Base-by-base conservation (phyloP, 2,113 vertebrate species). In the Nothoprocta perdicaria region DNA sequence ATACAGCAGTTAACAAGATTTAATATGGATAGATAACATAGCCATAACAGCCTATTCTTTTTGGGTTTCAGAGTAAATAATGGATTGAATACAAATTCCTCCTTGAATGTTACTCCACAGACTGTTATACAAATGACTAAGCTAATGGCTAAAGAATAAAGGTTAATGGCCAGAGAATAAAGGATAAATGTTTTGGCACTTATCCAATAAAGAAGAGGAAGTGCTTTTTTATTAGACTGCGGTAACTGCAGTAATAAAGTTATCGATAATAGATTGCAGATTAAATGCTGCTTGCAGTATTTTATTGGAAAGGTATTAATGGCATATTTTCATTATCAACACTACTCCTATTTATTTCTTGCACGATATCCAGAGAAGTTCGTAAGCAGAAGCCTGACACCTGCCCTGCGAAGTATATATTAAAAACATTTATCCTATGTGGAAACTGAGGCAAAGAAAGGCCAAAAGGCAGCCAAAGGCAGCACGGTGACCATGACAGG, bases 121-220 rank as follows among this genome's bases (percentile, higher is more conserved):
- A 84, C 68, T 91, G 73, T 79, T 96, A 96, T 88, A 96, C 91
- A 93, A 96, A 96, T 80, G 65, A 89, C 87, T 88, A 92, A 82
- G 80, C 89, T 96, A 96, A 96, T 95, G 73, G 92, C 79, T 95
- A 80, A 35, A 83, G 87, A 96, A 95, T 95, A 94, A 96, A 96
- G 95, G 94, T 96, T 96, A 96, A 96, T 94, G 89, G 89, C 76
- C 88, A 88, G 89, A 94, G 89, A 91, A 95, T 95, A 92, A 96
- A 95, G 92, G 88, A 96, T 95, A 96, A 96, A 95, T 2, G 69
- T 80, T 94, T 95, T 95, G 94, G 95, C 95, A 92, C 92, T 80
- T 91, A 86, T 57, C 91, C 94, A 96, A 93, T 96, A 93, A 96
- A 78, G 87, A 95, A 88, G 76, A 92, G 91, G 95, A 95, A 96